Conservation (phyloP, 2,888 invertebrate species). For the Tachina lurida region DNA sequence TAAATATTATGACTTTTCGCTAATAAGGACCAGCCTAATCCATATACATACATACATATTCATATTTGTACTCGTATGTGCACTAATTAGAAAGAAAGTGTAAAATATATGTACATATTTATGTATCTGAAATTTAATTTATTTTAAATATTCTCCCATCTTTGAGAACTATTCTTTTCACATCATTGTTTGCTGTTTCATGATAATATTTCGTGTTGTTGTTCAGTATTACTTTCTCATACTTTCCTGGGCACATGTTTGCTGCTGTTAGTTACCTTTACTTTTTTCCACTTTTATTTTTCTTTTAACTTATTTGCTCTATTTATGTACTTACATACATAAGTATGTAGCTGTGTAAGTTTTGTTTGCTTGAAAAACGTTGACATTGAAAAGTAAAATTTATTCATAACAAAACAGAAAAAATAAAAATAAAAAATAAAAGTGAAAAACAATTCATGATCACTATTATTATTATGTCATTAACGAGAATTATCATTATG, state of each 20-base stretch:
- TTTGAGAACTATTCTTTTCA: constrained; percentile 21
- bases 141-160: neutral
- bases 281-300: constrained; percentile 20
- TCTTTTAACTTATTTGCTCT: neutral
- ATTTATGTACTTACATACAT: neutral
- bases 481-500: constrained; percentile 14
- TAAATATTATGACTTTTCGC: too few species aligned
- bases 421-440: too few species aligned
- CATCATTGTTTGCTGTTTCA: constrained; percentile 17
- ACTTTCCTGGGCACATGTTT: constrained; percentile 40
- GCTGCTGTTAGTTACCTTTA: neutral
- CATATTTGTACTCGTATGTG: too few species aligned
- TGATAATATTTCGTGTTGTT: neutral
- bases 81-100: too few species aligned
- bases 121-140: neutral
- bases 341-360: neutral
- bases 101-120: too few species aligned
- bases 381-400: constrained; percentile 63
- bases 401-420: neutral
- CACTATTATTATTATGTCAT: neutral
- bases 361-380: constrained; percentile 25
- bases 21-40: too few species aligned
- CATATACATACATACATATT: too few species aligned
- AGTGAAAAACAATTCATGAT: constrained; percentile 9
- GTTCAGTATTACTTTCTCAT: constrained; percentile 32